phyloP scores from a whole-genome alignment of 2,888 invertebrate genomes.

The Tinea trinotella region DNA sequence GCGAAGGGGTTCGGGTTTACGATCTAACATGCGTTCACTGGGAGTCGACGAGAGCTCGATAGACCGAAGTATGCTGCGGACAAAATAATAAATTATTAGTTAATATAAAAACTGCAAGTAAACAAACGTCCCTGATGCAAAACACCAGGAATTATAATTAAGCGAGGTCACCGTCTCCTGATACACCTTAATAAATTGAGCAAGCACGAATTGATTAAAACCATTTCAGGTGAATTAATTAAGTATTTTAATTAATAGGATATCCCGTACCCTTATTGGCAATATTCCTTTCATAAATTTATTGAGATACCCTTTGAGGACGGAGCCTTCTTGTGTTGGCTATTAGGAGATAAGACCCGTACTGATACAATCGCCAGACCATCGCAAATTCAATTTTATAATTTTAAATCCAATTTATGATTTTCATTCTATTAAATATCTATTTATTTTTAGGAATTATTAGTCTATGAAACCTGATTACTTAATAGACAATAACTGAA shows the following conservation, averaged over 20 bases:
- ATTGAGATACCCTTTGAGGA: constrained; percentile 65
- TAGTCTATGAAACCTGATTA: no score
- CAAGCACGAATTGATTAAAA: constrained; percentile 65
- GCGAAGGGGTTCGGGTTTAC: constrained; percentile 57
- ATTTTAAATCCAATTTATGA: not conserved
- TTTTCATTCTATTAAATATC: no score
- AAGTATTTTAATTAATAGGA: constrained; percentile 73
- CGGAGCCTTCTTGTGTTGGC: constrained; percentile 33
- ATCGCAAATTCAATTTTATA: not conserved
- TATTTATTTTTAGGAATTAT: no score
- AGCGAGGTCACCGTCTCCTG: constrained; percentile 33
- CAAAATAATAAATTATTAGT: constrained; percentile 27
- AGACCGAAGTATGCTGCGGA: constrained; percentile 81
- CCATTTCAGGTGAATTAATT: constrained; percentile 72
- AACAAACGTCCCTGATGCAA: not conserved
- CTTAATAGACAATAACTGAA: not conserved
- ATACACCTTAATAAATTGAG: constrained; percentile 67
- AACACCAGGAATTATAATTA: constrained; percentile 26
- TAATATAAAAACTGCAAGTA: not conserved
- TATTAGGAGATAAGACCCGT: constrained; percentile 51
- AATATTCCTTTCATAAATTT: constrained; percentile 73
- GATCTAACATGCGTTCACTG: constrained; percentile 44
- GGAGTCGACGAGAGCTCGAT: constrained; percentile 77
- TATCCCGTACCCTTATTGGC: constrained; percentile 68
- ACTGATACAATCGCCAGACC: constrained; percentile 33